phyloP scores from a whole-genome alignment of 2,113 vertebrate species.

The Channa argus region DNA sequence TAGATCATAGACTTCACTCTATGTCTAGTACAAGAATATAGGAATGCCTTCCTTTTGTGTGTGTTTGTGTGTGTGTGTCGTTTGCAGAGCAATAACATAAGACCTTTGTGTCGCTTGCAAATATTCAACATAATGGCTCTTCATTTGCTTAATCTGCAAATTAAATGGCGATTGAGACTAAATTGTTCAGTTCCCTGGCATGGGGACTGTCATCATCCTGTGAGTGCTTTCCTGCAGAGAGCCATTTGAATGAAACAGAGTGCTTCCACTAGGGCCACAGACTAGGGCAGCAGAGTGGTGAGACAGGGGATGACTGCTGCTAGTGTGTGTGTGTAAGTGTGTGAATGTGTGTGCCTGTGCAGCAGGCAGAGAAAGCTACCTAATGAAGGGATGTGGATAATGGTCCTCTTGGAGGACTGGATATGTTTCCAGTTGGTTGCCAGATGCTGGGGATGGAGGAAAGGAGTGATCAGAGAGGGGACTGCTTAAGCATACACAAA shows the following conservation, averaged over 20 bases:
- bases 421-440: conserved; percentile 99
- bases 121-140: conserved; percentile 92
- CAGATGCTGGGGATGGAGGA: conserved; percentile 94
- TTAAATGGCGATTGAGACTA: conserved; percentile 94
- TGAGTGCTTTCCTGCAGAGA: conserved; percentile 98
- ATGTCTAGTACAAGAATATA: conserved; percentile 38
- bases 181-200: conserved; percentile 84
- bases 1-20: conserved; percentile 43
- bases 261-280: conserved; percentile 93
- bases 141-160: conserved; percentile 99
- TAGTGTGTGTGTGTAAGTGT: conserved; percentile 30
- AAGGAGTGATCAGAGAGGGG: conserved; percentile 92
- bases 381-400: conserved; percentile 99
- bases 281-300: conserved; percentile 93
- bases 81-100: conserved; percentile 92
- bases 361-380: conserved; percentile 88
- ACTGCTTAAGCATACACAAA: conserved; percentile 47
- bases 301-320: conserved; percentile 72
- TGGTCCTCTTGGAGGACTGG: conserved; percentile 97
- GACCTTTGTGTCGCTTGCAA: conserved; percentile 91
- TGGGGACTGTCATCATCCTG: conserved; percentile 96
- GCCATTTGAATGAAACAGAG: conserved; percentile 97
- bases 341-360: conserved; percentile 38
- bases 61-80: conserved; percentile 83
- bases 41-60: conserved; percentile 38